Base-by-base conservation (phyloP, 1,140 invertebrate genomes). In the Anadara kagoshimensis region DNA sequence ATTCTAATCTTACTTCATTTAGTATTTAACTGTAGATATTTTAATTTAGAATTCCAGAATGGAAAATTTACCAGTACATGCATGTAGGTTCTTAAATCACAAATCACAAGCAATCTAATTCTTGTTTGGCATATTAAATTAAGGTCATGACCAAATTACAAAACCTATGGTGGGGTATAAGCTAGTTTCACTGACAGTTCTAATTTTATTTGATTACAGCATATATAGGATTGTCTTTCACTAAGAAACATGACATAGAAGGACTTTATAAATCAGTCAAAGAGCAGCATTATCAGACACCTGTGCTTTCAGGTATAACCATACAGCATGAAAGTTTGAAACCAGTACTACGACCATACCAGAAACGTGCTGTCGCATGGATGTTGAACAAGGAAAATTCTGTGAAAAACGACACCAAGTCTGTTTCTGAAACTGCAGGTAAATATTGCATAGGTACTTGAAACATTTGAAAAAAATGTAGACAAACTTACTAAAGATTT, bases 281-380 rank as follows among this genome's bases (percentile, higher is more conserved):
- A 85, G 81, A 87, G 49, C 80, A 43, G 43, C 16, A 44, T 24
- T 43, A 53, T 5, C 61, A 56, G n/a, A 36, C 51, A 10, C 41
- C 62, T 16, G 24, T 56, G 18, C 11, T 29, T 56, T 5, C 74
- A 53, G 14, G 7, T 44, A 29, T 79, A 0, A 67, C 86, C n/a
- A 75, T 89, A 71, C 91, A 93, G 83, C 91, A 93, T 77, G 89
- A 91, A 22, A 83, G 77, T 76, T 76, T 92, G 22, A 85, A 89
- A 41, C 91, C 91, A 11, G 75, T 67, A 54, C 83, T 95, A n/a
- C 86, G 94, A 66, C 89, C 90, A 8, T 95, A 95, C 85, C 94
- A 95, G 85, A 83, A 89, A 76, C 78, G 90, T 47, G 93, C 93
- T 57, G 92, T 95, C 0, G 79, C 81, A 44, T 95, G 94, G 94